Evolutionary conservation across 2,888 invertebrate species (phyloP).

Genomic region (Cordilura impudica): DNA sequence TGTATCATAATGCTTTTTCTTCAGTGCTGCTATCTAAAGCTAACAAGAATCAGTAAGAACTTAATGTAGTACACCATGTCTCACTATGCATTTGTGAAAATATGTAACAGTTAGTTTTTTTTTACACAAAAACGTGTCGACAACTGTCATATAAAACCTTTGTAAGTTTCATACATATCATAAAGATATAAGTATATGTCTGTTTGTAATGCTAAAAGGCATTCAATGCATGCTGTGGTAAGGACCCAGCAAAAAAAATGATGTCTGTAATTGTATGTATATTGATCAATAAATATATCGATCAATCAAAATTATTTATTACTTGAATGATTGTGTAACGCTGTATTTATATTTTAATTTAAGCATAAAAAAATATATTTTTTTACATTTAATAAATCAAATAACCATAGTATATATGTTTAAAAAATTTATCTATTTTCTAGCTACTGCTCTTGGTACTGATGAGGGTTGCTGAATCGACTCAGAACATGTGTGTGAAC

Average conservation of each 20-base stretch:
- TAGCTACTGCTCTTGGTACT: no score
- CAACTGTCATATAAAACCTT: slow-evolving; percentile 46
- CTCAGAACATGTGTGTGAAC: no score
- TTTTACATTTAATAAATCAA: no score
- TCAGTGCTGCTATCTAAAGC: neutral
- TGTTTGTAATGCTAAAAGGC: slow-evolving; percentile 1
- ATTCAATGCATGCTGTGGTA: slow-evolving; percentile 22
- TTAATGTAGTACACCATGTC: neutral
- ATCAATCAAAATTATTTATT: no score
- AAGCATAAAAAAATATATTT: no score
- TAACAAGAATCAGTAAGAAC: neutral
- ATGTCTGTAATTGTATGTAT: neutral
- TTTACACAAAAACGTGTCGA: slow-evolving; percentile 40
- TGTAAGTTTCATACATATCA: slow-evolving; percentile 2
- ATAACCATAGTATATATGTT: no score
- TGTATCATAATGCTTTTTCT: neutral
- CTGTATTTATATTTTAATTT: no score
- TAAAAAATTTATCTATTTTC: no score
- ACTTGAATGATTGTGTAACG: no score
- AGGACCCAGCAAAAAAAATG: neutral
- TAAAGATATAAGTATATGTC: no score
- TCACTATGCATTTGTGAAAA: neutral
- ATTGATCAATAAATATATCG: no score
- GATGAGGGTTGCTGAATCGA: no score
- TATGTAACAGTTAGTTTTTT: neutral